Conservation (phyloP, 2,797 vertebrate species). For the Epinephelus coioides region DNA sequence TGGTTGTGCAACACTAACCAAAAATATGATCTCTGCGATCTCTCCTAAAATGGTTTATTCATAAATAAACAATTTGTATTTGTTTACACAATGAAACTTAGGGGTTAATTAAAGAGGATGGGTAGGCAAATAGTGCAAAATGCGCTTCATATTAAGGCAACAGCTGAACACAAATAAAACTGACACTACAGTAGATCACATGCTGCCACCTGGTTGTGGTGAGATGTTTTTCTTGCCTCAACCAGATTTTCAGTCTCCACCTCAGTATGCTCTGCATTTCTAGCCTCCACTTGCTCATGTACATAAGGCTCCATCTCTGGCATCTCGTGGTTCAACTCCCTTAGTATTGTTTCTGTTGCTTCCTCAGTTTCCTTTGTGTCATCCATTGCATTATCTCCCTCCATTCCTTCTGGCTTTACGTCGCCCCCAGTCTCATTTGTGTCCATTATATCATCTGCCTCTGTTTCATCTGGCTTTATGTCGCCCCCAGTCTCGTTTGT, state of each 20-base stretch:
- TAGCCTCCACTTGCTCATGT: constrained; percentile 7
- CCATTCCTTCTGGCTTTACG: background rate
- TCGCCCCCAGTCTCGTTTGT: background rate
- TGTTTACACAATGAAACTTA: constrained; percentile 16
- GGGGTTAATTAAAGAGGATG: background rate
- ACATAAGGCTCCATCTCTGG: background rate
- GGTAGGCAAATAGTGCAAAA: constrained; percentile 51
- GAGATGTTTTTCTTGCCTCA: background rate
- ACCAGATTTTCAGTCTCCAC: constrained; percentile 7
- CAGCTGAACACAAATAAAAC: background rate
- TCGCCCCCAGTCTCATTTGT: background rate
- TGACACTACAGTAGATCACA: constrained; percentile 21
- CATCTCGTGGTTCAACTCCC: constrained; percentile 14
- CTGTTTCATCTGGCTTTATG: background rate
- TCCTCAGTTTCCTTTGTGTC: constrained; percentile 14
- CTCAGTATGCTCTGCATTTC: background rate
- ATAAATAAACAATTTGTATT: constrained; percentile 26
- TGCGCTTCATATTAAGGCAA: constrained; percentile 37
- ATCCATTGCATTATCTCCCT: background rate
- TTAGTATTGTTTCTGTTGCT: background rate
- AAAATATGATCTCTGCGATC: background rate
- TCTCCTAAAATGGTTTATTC: constrained; percentile 10
- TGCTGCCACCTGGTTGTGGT: background rate
- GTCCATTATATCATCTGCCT: background rate
- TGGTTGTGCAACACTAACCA: constrained; percentile 14